A percentile compares a stretch with the other conserved stretches of the same genome.
phyloP scores from a whole-genome alignment of 2,888 invertebrate species.

The Pristionchus entomophagus region DNA sequence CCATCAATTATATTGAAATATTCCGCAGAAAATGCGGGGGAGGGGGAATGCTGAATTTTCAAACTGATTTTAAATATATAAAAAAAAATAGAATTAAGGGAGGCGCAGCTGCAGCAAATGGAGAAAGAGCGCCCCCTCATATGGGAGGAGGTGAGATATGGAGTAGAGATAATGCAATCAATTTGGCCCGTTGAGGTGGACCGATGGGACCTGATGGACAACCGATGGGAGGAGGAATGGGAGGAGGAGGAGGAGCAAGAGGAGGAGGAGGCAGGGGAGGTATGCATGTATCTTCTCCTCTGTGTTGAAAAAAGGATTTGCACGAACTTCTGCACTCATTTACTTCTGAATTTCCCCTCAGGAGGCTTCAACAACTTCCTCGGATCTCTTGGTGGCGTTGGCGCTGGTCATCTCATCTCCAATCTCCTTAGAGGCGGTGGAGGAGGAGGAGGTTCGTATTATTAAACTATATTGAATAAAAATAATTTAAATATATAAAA shows the following conservation, averaged over 20 bases:
- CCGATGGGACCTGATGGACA: constrained; percentile 43
- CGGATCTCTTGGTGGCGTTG: constrained; percentile 41
- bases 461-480: no score
- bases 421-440: constrained; percentile 47
- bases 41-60: no score
- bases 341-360: no score
- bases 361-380: constrained; percentile 43
- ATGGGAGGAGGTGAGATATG: constrained; percentile 27
- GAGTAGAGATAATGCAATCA: not conserved
- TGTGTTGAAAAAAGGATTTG: no score
- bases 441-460: constrained; percentile 21
- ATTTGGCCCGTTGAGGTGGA: not conserved
- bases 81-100: not conserved
- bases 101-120: not conserved
- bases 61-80: no score
- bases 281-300: not conserved
- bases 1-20: no score
- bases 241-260: constrained; percentile 36
- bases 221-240: constrained; percentile 32
- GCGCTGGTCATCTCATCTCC: constrained; percentile 35
- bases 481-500: not conserved
- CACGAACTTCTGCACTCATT: no score
- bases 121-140: not conserved
- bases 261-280: constrained; percentile 46
- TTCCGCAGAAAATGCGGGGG: no score